Evolutionary conservation across 2,888 invertebrate genomes (phyloP), one percentile per base, ranked within the genome.

Genomic region (Clistopyga incitator): DNA sequence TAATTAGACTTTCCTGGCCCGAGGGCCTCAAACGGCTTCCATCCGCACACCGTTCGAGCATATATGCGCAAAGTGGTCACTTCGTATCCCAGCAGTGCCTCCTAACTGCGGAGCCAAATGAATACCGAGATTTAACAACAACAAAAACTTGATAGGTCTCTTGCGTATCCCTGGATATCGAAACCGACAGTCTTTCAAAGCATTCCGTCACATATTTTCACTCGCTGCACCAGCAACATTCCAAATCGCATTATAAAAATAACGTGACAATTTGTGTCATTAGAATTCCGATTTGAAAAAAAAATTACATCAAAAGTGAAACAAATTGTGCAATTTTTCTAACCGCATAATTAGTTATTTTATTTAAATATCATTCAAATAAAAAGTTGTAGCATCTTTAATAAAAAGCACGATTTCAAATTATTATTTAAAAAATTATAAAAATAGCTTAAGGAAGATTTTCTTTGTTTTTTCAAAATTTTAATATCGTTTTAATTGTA

Each of bases 1-100:
- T 77, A 81, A 81, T 81, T 77, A 77, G 81, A 81, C 81, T 81
- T 81, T 77, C 81, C 81, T 77, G 71, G 71, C 81, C 81, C 71
- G 81, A 81, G 81, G 81, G 65, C 77, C 81, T 75, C 65, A 42
- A 81, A 77, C 64, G 77, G 54, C 76, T 77, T 81, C 76, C 70
- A 67, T 71, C 81, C 71, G 81, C 61, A 56, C 71, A 67, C 74
- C 67, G 47, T 74, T 74, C 68, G 68, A 74, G 65, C 38, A 38
- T 38, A 38, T 54, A 65, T 67, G 34, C 56, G 56, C 67, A 45
- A 56, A 79, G 56, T 47, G 74, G 18, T 74, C 47, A 29, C 50
- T 80, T 68, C n/a, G 18, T 67, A 61, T 29, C 34, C 42, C 65
- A 65, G 67, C n/a, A 52, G 54, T 34, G 8, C 34, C 34, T 38